A percentile compares a stretch with the other conserved stretches of the same genome.
phyloP scores from a whole-genome alignment of 2,888 invertebrate species.

The Leucoptera coffeella region DNA sequence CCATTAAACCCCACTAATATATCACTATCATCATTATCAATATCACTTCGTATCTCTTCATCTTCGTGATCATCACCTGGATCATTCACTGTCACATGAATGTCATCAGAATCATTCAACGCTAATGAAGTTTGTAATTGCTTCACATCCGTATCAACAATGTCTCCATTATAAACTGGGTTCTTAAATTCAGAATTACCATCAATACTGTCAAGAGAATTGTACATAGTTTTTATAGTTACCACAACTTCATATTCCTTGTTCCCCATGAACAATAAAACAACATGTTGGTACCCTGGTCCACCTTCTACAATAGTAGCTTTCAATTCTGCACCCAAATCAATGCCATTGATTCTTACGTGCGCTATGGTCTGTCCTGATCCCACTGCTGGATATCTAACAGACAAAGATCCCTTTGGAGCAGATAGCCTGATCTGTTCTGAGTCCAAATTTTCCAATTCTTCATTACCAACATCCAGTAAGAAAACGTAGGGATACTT shows the following conservation, averaged over 20 bases:
- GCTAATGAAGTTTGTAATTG: too few species aligned
- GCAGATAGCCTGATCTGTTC: conserved; percentile 31
- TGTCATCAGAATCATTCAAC: too few species aligned
- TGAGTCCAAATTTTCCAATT: conserved; percentile 25
- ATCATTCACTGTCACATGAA: too few species aligned
- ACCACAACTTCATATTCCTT: conserved; percentile 29
- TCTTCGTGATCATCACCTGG: too few species aligned
- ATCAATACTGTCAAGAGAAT: too few species aligned
- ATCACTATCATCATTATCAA: too few species aligned
- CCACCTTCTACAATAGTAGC: conserved; percentile 37
- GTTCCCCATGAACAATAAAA: conserved; percentile 29
- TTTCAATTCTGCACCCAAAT: conserved; percentile 36
- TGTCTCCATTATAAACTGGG: too few species aligned
- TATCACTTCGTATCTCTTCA: too few species aligned
- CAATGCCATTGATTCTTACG: conserved; percentile 35
- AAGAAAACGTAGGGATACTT: conserved; percentile 38
- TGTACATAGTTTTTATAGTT: conserved; percentile 26
- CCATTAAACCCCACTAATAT: too few species aligned
- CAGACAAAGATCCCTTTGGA: conserved; percentile 35
- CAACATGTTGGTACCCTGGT: conserved; percentile 37
- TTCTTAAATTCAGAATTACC: too few species aligned
- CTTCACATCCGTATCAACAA: too few species aligned
- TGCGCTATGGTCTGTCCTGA: conserved; percentile 29
- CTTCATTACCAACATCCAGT: conserved; percentile 42
- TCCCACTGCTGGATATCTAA: conserved; percentile 31